These are phyloP conservation scores for Caenorhabditis sp. DNA, from an alignment of 2,888 invertebrate species.

Conservation along the genomic window DNA sequence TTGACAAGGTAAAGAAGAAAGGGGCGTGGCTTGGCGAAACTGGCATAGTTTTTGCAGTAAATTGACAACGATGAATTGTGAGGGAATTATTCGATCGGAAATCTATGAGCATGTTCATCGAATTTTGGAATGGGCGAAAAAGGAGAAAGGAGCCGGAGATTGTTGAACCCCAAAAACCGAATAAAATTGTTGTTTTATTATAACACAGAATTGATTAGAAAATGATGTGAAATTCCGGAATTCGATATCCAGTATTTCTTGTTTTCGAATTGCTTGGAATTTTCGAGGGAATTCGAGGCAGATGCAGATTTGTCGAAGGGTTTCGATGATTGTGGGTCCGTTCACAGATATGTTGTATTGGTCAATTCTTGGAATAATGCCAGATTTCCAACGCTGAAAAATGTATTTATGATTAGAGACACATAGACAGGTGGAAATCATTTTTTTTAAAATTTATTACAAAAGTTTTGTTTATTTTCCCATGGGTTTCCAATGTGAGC, in stretches of 20 bases:
- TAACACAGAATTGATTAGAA: no score
- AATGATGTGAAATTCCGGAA: no score
- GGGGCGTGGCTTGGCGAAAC: background rate
- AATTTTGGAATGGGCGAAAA: background rate
- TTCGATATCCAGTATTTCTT: no score
- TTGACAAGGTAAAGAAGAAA: background rate
- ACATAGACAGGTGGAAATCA: no score
- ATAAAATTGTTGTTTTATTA: no score
- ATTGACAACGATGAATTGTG: background rate
- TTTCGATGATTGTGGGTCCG: no score
- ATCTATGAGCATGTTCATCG: background rate
- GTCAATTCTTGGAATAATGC: background rate
- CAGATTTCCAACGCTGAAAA: constrained; percentile 29
- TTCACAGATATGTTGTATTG: background rate
- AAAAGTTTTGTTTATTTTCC: no score
- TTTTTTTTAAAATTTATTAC: no score
- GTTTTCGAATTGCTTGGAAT: no score
- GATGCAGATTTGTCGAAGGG: no score
- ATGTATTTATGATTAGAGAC: constrained; percentile 19
- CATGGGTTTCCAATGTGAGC: no score
- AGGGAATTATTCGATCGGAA: background rate
- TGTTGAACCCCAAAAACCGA: background rate
- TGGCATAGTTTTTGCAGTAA: background rate
- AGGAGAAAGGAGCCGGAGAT: background rate
- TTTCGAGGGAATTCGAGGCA: no score